A percentile compares a stretch with the other conserved stretches of the same genome.
These are phyloP conservation scores for Tethea ocularis DNA, from an alignment of 2,888 invertebrate genomes.

Conservation along the genomic window DNA sequence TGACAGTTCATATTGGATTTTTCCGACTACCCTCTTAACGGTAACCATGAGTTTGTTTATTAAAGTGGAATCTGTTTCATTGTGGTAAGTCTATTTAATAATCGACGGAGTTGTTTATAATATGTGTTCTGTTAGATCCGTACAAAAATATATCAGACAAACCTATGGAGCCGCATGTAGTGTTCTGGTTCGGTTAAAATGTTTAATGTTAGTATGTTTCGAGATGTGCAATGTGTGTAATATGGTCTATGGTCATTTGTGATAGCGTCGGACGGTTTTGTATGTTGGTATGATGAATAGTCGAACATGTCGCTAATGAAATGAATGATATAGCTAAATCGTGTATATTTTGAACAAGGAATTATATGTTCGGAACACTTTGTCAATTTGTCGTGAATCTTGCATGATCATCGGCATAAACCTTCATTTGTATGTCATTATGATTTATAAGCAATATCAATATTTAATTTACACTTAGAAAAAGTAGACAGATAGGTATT, in stretches of 20 bases:
- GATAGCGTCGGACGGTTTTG: not conserved
- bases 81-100: constrained; percentile 23
- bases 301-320: not conserved
- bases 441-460: not conserved
- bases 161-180: constrained; percentile 15
- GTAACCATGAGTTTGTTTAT: constrained; percentile 5
- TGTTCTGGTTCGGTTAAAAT: not conserved
- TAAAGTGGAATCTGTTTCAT: not conserved
- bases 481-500: not conserved
- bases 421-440: not conserved
- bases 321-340: not conserved
- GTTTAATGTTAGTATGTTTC: not conserved
- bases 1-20: not conserved
- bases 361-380: not conserved
- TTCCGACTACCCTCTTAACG: constrained; percentile 3
- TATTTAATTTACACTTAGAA: constrained; percentile 16
- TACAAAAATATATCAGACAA: constrained; percentile 34
- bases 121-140: constrained; percentile 35
- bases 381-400: not conserved
- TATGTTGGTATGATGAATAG: not conserved
- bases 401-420: not conserved
- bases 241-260: too few species aligned
- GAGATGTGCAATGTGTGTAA: not conserved
- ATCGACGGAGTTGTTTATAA: constrained; percentile 34
- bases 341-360: not conserved